Conservation (phyloP, 2,113 vertebrate genomes). For the Xiphophorus hellerii region DNA sequence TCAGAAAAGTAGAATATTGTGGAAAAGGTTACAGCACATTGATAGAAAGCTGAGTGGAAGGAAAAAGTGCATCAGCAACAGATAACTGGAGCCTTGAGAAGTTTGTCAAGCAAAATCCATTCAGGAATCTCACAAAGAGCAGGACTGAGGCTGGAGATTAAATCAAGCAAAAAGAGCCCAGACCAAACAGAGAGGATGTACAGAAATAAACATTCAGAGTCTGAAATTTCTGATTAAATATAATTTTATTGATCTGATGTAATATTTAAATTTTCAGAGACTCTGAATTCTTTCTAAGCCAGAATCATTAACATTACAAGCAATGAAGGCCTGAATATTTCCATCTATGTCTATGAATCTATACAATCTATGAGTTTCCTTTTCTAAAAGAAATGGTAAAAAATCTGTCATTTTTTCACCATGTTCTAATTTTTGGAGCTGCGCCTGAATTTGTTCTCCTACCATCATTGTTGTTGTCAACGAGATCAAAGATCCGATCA, state of each 20-base stretch:
- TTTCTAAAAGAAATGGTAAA: neutral
- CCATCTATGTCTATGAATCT: neutral
- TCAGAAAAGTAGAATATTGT: no score
- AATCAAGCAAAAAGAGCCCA: no score
- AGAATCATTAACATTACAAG: neutral
- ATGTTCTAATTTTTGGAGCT: neutral
- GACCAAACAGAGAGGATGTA: no score
- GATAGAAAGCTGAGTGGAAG: neutral
- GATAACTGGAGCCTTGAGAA: no score
- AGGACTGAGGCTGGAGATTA: no score
- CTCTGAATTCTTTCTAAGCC: neutral
- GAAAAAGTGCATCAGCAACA: no score
- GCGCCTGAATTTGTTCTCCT: neutral
- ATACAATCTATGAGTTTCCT: neutral
- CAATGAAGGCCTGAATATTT: neutral
- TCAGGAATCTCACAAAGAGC: no score
- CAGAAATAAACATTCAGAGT: no score
- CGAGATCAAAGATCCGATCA: conserved; percentile 74
- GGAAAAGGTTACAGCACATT: neutral
- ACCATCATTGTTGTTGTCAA: conserved; percentile 79
- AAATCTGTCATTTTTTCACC: neutral
- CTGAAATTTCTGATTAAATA: no score
- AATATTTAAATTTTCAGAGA: neutral
- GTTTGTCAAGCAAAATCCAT: neutral
- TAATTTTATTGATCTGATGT: neutral